Evolutionary conservation across 1,140 invertebrate species (phyloP).

Genomic region (Solenopsis invicta): DNA sequence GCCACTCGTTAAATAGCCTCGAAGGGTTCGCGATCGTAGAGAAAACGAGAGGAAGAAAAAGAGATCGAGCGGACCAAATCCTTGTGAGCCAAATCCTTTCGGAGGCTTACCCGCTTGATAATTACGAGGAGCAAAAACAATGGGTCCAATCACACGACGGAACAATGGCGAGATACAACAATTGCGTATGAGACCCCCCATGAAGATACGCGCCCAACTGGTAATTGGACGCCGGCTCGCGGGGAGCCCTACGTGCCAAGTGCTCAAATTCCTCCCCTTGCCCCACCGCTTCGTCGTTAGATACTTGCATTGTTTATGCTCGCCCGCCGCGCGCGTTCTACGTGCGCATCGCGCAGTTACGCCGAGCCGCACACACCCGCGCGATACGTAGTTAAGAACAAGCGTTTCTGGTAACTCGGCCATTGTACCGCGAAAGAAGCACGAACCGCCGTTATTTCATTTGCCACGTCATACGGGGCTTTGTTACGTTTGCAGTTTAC

Average conservation of each 20-base stretch:
- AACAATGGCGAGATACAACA: slow-evolving; percentile 86
- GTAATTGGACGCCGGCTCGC: slow-evolving; percentile 85
- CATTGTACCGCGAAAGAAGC: slow-evolving; percentile 58
- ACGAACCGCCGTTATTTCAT: slow-evolving; percentile 40
- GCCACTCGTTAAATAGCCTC: slow-evolving; percentile 19
- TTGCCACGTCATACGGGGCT: slow-evolving; percentile 26
- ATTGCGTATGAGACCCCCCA: slow-evolving; percentile 87
- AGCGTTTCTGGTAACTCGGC: slow-evolving; percentile 57
- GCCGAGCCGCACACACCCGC: slow-evolving; percentile 23
- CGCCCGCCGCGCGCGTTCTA: slow-evolving; percentile 61
- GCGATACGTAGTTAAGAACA: slow-evolving; percentile 70
- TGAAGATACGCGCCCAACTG: slow-evolving; percentile 84
- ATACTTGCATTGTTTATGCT: slow-evolving; percentile 82
- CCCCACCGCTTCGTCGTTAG: slow-evolving; percentile 46
- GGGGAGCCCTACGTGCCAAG: slow-evolving; percentile 85
- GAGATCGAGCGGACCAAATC: slow-evolving; percentile 13
- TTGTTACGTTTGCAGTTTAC: slow-evolving; percentile 27
- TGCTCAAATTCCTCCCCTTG: slow-evolving; percentile 76
- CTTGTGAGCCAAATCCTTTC: slow-evolving; percentile 42
- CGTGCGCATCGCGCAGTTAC: slow-evolving; percentile 58
- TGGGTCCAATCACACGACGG: slow-evolving; percentile 84
- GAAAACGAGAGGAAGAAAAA: not conserved
- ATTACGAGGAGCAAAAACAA: slow-evolving; percentile 85
- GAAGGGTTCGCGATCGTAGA: not conserved
- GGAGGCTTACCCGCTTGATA: slow-evolving; percentile 75